These are phyloP conservation scores for Elephantulus edwardii DNA, from an alignment of 2,113 vertebrate species.

Conservation along the genomic window DNA sequence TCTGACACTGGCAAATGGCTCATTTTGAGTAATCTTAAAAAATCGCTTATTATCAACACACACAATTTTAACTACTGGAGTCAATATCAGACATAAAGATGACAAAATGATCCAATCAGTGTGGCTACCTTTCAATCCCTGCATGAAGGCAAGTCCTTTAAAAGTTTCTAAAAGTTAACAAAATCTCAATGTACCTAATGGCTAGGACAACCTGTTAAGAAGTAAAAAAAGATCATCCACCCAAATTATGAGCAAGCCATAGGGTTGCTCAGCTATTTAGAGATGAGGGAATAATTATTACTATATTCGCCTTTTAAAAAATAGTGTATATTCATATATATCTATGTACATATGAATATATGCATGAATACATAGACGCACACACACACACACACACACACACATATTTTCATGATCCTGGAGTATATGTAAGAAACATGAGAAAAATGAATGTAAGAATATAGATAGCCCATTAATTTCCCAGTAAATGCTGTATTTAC, in stretches of 20 bases:
- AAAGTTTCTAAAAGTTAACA: slow-evolving; percentile 38
- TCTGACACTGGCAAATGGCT: slow-evolving; percentile 44
- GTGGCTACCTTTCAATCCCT: background rate
- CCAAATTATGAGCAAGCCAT: background rate
- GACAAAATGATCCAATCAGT: slow-evolving; percentile 26
- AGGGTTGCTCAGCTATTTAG: background rate
- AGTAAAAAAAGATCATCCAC: slow-evolving; percentile 21
- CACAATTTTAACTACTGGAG: slow-evolving; percentile 47
- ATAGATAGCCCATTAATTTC: slow-evolving; percentile 33
- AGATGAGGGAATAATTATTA: background rate
- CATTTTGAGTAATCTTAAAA: slow-evolving; percentile 58
- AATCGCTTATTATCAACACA: slow-evolving; percentile 53
- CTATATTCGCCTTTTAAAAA: slow-evolving; percentile 18
- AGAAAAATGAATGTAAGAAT: slow-evolving; percentile 16
- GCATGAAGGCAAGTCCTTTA: slow-evolving; percentile 11
- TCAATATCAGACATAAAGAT: slow-evolving; percentile 41
- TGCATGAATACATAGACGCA: no score
- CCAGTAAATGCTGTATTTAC: background rate
- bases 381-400: no score
- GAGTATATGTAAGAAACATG: background rate
- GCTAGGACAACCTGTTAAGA: slow-evolving; percentile 50
- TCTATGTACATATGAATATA: no score
- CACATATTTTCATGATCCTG: background rate
- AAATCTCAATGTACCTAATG: background rate
- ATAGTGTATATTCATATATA: no score